Base-by-base conservation (phyloP, 1,140 invertebrate genomes). In the Drosophila serrata region DNA sequence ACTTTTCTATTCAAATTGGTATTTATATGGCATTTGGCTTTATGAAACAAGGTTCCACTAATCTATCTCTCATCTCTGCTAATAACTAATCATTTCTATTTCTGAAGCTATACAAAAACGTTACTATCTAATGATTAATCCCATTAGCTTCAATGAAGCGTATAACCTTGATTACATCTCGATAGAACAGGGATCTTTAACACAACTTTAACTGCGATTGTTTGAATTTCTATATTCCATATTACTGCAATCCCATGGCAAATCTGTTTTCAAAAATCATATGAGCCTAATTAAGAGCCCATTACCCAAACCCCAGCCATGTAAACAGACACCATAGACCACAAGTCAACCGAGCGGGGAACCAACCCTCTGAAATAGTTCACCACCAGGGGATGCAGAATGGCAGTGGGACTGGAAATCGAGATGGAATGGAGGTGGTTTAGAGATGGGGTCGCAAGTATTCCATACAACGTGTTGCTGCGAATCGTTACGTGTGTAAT, bases 251-350 rank as follows among this genome's bases (percentile, higher is more conserved):
- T 61, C 61, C 43, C 12, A 24, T 7, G 31, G 39, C 35, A 73
- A 82, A 88, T 63, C 64, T 17, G 15, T 79, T 70, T 51, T 33
- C 48, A 73, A 73, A 73, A 65, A 63, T 90, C 74, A 72, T 72
- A 88, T 90, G 77, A 85, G 85, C 77, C 84, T 88, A 90, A 88
- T 88, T 88, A 90, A 88, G 85, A 88, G 84, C 58, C 85, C 84
- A 88, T 88, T 88, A 88, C 84, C 39, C 84, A 84, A 90, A 62
- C 67, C 82, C 69, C 40, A 33, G 8, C 51, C 24, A 49, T 31
- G 84, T 88, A 90, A 88, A 78, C 56, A 88, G 84, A 88, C 87
- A 90, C 45, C 57, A 58, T 19, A 75, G 82, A 90, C 84, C 84
- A 74, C 84, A 88, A 82, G 79, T 87, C 55, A 82, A 64, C 15